A percentile compares a stretch with the other conserved stretches of the same genome.
Evolutionary conservation across 2,888 invertebrate species (phyloP).

Genomic region (Trypoxylon attenuatum): DNA sequence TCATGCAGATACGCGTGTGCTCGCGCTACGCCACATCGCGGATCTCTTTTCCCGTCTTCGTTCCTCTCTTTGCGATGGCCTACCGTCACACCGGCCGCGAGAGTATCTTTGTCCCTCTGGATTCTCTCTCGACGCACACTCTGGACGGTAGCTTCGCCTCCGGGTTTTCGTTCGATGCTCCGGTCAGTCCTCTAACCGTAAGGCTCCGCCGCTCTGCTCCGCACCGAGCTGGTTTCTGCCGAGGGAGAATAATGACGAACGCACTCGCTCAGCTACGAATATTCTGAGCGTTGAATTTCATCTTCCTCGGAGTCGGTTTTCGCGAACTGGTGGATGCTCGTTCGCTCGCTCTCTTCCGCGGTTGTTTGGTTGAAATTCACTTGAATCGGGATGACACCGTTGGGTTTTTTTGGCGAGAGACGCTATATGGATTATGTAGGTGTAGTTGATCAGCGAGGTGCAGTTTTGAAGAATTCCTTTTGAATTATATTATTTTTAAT

Average conservation of each 20-base stretch:
- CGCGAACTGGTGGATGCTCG: too few species aligned
- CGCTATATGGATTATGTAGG: too few species aligned
- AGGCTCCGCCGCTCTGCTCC: background rate
- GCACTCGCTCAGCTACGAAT: constrained; percentile 24
- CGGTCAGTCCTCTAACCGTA: constrained; percentile 12
- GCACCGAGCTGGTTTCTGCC: constrained; percentile 2
- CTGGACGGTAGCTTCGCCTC: constrained; percentile 48
- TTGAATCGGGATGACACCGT: too few species aligned
- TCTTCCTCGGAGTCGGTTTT: constrained; percentile 6
- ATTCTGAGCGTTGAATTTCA: constrained; percentile 18
- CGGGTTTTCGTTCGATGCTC: constrained; percentile 47
- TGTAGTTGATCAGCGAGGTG: too few species aligned
- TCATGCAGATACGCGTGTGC: constrained; percentile 4
- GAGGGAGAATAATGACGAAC: constrained; percentile 32
- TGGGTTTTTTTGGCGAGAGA: too few species aligned
- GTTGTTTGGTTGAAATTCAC: too few species aligned
- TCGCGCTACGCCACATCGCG: constrained; percentile 11
- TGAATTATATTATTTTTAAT: too few species aligned
- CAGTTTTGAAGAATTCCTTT: too few species aligned
- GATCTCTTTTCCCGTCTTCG: constrained; percentile 35
- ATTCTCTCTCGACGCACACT: constrained; percentile 22
- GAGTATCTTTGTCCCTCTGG: constrained; percentile 4
- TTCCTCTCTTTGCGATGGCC: constrained; percentile 15
- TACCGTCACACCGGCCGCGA: too few species aligned
- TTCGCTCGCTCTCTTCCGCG: too few species aligned